Base-by-base conservation (phyloP, 1,140 invertebrate genomes). In the Diploscapter pachys region DNA sequence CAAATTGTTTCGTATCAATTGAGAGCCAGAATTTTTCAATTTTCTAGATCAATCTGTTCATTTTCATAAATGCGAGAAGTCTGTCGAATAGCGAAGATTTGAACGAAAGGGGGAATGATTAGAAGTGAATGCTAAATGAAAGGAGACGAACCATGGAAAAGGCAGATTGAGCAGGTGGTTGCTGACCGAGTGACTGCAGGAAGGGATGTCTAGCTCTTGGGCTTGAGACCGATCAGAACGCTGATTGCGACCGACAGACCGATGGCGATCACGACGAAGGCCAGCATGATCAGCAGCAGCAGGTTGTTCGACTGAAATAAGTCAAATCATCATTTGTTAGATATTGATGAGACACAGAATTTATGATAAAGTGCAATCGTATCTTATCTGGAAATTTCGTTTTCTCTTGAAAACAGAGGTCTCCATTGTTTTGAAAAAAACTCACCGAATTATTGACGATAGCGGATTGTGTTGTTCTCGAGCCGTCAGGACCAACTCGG, bases 201-300 rank as follows among this genome's bases (percentile, higher is more conserved):
- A 31, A 31, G 31, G 31, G 31, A 31, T 31, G 31, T 31, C 31
- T 31, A 31, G 31, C 31, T 31, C 31, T 31, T 31, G 31, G 59
- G 71, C 48, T 72, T 72, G n/a, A 72, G 61, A 6, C 71, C 71
- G 65, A 72, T 72, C 5, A 72, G 61, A 5, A 72, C 71, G 49
- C 71, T 50, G 13, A 72, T n/a, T 8, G 71, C 71, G n/a, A 72
- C 3, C 13, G 61, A 72, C 31, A 72, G 71, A 3, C 71, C 71
- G 62, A 68, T 49, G 63, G 63, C 71, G 57, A 31, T 50, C 4
- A 72, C 53, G 11, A 72, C 11, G 71, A 72, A 67, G n/a, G 65
- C 51, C 4, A 53, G 13, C 56, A 64, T 66, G 11, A 72, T 9
- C 50, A 50, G 48, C 13, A 63, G 52, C 62, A 64, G 71, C 11